A percentile compares a stretch with the other conserved stretches of the same genome.
phyloP scores from a whole-genome alignment of 2,888 invertebrate genomes.

The Osmoderma eremita region DNA sequence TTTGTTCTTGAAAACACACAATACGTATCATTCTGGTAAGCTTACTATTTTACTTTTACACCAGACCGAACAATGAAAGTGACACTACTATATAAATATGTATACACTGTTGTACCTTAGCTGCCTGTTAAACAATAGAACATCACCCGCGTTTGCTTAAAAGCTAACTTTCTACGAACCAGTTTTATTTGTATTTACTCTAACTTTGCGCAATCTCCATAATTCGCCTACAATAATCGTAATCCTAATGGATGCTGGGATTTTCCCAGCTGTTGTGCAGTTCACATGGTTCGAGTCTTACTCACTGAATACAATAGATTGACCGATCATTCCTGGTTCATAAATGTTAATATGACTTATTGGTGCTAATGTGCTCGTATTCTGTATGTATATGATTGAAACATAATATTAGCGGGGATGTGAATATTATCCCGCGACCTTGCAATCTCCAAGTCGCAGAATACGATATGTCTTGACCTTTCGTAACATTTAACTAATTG shows the following conservation, averaged over 20 bases:
- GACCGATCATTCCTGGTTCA: background rate
- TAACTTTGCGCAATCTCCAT: conserved; percentile 15
- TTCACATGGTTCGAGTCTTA: background rate
- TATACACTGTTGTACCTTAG: background rate
- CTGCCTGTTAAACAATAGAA: conserved; percentile 17
- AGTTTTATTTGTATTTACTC: conserved; percentile 14
- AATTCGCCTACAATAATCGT: background rate
- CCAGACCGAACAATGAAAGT: conserved; percentile 10
- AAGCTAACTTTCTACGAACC: conserved; percentile 8
- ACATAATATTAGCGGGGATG: background rate
- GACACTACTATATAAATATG: background rate
- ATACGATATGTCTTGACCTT: conserved; percentile 37
- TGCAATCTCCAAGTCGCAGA: conserved; percentile 27
- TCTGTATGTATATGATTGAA: background rate
- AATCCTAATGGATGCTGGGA: conserved; percentile 15
- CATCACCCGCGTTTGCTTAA: background rate
- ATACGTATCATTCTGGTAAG: too few species aligned
- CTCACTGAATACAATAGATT: background rate
- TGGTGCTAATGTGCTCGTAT: too few species aligned
- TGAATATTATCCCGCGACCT: conserved; percentile 23
- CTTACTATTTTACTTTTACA: background rate
- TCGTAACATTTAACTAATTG: conserved; percentile 37
- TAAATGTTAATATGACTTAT: background rate
- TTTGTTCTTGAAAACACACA: background rate
- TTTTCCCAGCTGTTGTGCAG: conserved; percentile 5